Percentiles rank a stretch among this genome's conserved stretches.
phyloP scores from a whole-genome alignment of 2,797 vertebrate genomes.

The Stomatorhinus walkeri region DNA sequence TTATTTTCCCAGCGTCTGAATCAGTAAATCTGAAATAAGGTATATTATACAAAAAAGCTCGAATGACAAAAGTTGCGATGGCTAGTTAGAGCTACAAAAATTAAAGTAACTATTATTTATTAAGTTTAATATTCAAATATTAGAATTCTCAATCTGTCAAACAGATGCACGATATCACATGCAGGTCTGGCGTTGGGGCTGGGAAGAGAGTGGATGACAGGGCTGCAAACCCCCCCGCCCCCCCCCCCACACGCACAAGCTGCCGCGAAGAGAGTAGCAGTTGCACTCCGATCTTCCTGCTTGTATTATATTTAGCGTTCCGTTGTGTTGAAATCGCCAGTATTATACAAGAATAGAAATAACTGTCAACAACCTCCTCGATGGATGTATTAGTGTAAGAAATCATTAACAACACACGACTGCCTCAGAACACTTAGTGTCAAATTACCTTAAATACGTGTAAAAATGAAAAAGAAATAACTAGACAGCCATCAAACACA shows the following conservation, averaged over 20 bases:
- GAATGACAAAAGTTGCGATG: not conserved
- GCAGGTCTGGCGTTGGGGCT: not conserved
- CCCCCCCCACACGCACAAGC: not conserved
- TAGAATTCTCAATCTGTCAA: not conserved
- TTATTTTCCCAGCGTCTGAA: not conserved
- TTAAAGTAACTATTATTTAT: not conserved
- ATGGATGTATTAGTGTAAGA: not conserved
- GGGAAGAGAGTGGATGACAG: not conserved
- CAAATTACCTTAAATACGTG: not conserved
- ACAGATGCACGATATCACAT: not conserved
- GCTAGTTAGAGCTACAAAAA: not conserved
- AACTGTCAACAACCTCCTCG: not conserved
- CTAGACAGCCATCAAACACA: not conserved
- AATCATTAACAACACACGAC: not conserved
- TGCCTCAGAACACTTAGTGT: not conserved
- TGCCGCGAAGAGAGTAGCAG: not conserved
- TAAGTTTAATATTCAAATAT: not conserved
- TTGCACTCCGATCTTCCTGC: not conserved
- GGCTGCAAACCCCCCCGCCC: not conserved
- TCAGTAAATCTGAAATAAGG: not conserved
- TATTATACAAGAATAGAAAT: not conserved
- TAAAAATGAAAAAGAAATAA: not conserved
- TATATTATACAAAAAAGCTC: too few relatives aligned
- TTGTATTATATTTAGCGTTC: not conserved
- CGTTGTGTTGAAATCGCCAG: not conserved